Conservation (phyloP, 2,888 invertebrate genomes). For the Melieria omissa region DNA sequence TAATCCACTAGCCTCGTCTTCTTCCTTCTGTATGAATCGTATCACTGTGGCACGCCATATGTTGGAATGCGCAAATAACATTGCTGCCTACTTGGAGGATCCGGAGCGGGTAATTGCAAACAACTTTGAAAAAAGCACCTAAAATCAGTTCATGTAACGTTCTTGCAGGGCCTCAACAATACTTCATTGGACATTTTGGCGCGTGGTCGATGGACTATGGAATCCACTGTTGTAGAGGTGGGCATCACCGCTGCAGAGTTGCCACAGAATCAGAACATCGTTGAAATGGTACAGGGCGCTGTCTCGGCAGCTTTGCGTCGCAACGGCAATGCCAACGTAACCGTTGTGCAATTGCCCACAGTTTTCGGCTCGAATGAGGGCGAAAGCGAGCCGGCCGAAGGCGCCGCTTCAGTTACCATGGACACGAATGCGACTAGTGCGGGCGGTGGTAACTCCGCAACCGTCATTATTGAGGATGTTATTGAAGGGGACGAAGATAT, state of each 20-base stretch:
- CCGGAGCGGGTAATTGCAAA: constrained; percentile 57
- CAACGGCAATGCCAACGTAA: constrained; percentile 63
- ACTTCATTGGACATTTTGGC: constrained; percentile 65
- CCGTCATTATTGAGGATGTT: constrained; percentile 57
- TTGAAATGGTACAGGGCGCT: constrained; percentile 66
- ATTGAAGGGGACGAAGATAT: constrained; percentile 55
- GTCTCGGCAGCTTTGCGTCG: constrained; percentile 65
- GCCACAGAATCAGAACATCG: constrained; percentile 65
- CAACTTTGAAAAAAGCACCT: not conserved
- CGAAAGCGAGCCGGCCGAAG: constrained; percentile 37
- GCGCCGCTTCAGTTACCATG: constrained; percentile 36
- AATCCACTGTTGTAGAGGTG: constrained; percentile 67
- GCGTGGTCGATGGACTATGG: constrained; percentile 68
- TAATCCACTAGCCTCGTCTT: constrained; percentile 63
- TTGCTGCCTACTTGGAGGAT: constrained; percentile 66
- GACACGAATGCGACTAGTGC: constrained; percentile 26
- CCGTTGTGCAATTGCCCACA: constrained; percentile 63
- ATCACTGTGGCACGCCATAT: constrained; percentile 67
- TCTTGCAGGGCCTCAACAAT: constrained; percentile 63
- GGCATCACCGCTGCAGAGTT: constrained; percentile 65
- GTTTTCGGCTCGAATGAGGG: constrained; percentile 58
- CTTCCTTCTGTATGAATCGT: constrained; percentile 67
- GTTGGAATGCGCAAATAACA: constrained; percentile 66
- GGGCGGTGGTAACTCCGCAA: constrained; percentile 44
- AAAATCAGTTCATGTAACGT: not conserved